Conservation (phyloP, 2,113 vertebrate genomes). For the Rallus limicola region DNA sequence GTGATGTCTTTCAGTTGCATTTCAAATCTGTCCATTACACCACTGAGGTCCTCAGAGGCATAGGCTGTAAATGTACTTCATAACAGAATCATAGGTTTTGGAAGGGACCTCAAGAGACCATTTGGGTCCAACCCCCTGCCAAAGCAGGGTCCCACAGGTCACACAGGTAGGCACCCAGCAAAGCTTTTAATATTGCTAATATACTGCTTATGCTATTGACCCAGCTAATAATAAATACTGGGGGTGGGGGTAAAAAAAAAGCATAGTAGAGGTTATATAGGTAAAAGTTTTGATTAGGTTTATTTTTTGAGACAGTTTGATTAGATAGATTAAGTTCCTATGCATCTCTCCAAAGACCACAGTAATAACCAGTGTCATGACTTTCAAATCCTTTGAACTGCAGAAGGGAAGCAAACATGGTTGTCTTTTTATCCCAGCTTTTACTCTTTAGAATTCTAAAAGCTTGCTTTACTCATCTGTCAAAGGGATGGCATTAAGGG, state of each 20-base stretch:
- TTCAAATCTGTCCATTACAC: neutral
- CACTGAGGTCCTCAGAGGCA: neutral
- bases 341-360: slow-evolving; percentile 73
- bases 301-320: slow-evolving; percentile 76
- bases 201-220: neutral
- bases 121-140: too few relatives aligned
- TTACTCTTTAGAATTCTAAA: slow-evolving; percentile 75
- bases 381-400: slow-evolving; percentile 79
- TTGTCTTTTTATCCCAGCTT: slow-evolving; percentile 77
- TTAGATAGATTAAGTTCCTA: slow-evolving; percentile 76
- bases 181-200: slow-evolving; percentile 34
- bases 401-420: slow-evolving; percentile 74
- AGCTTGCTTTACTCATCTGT: slow-evolving; percentile 74
- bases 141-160: too few relatives aligned
- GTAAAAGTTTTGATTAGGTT: slow-evolving; percentile 73
- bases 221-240: slow-evolving; percentile 27
- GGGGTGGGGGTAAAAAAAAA: neutral
- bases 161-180: too few relatives aligned
- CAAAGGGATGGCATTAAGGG: slow-evolving; percentile 77
- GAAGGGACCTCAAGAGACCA: too few relatives aligned
- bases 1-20: neutral
- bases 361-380: slow-evolving; percentile 79
- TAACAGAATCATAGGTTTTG: neutral
- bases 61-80: neutral
- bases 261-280: slow-evolving; percentile 43